Percentiles rank a stretch among this genome's conserved stretches.
Evolutionary conservation across 2,888 invertebrate genomes (phyloP).

Genomic region (Archips crataeganus): DNA sequence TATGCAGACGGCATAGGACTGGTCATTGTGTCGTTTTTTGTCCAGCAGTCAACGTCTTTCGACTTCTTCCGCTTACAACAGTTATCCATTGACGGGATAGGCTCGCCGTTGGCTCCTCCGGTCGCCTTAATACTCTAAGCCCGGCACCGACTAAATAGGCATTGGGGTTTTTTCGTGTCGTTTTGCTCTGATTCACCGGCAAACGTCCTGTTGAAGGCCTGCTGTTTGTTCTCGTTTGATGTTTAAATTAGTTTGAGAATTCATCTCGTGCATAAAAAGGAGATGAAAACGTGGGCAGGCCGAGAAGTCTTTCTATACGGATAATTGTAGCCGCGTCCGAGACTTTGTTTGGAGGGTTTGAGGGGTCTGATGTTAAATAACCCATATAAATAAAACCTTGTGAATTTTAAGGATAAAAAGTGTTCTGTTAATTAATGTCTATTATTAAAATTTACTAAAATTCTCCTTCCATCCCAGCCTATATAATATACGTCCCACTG

Average conservation of each 20-base stretch:
- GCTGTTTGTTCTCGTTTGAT: conserved; percentile 27
- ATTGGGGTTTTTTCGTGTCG: conserved; percentile 33
- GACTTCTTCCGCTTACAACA: too few species aligned
- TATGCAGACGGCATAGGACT: too few species aligned
- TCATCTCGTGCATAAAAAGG: conserved; percentile 4
- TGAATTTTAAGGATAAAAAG: too few species aligned
- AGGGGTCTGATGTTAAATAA: background rate
- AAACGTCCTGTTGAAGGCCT: conserved; percentile 10
- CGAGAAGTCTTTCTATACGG: background rate
- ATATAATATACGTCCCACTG: too few species aligned
- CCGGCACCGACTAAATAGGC: conserved; percentile 26
- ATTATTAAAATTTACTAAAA: too few species aligned
- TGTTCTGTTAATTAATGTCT: too few species aligned
- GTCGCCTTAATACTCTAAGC: background rate
- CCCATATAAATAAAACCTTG: background rate
- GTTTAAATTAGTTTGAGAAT: conserved; percentile 22
- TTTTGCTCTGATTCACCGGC: conserved; percentile 16
- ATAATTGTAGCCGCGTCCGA: background rate
- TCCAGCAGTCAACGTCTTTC: too few species aligned
- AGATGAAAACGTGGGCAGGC: background rate
- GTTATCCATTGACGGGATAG: background rate
- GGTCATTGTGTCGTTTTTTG: too few species aligned
- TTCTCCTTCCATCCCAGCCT: too few species aligned
- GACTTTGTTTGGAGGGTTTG: background rate
- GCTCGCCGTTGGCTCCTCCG: background rate